Base-by-base conservation (phyloP, 2,113 vertebrate species). In the Oreocharis arfaki region DNA sequence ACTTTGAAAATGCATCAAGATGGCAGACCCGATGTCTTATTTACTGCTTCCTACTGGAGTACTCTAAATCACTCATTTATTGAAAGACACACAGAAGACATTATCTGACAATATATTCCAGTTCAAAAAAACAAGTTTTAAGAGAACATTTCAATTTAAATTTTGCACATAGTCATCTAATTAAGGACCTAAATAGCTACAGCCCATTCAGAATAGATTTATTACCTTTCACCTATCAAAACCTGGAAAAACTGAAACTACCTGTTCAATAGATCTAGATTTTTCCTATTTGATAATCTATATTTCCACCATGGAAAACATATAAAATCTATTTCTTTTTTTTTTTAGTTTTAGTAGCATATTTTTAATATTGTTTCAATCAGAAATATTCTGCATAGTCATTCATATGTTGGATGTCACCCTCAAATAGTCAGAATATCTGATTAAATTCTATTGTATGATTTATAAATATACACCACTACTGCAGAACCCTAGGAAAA, bases 301-400 rank as follows among this genome's bases (percentile, higher is more conserved):
- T 13, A 70, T 64, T 83, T 88, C 26, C 9, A 30, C 10, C 21
- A 42, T 13, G 21, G 23, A 70, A 90, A 88, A 35, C 2, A 84
- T 27, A 49, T 0, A 83, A 61, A 52, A 81, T 39, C 13, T 18
- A 3, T n/a, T 30, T 27, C 0, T 6, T 64, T 73, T n/a, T n/a
- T 49, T 49, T 16, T 22, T 3, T 44, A 52, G 2, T n/a, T 89
- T 73, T 49, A 44, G 5, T 53, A 18, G 24, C 3, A 41, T 65
- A 30, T 37, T 64, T 4, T 7, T 67, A 21, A 1, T 21, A 37
- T 18, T 12, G 0, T 69, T 93, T 75, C 16, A 87, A 22, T 78
- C 6, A 44, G 2, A 89, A 80, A 53, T 67, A 57, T 42, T 77
- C 30, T 53, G 18, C 3, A 8, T 46, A 23, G 4, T 32, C 20